phyloP scores from a whole-genome alignment of 2,888 invertebrate species.

The Amitus sp. region DNA sequence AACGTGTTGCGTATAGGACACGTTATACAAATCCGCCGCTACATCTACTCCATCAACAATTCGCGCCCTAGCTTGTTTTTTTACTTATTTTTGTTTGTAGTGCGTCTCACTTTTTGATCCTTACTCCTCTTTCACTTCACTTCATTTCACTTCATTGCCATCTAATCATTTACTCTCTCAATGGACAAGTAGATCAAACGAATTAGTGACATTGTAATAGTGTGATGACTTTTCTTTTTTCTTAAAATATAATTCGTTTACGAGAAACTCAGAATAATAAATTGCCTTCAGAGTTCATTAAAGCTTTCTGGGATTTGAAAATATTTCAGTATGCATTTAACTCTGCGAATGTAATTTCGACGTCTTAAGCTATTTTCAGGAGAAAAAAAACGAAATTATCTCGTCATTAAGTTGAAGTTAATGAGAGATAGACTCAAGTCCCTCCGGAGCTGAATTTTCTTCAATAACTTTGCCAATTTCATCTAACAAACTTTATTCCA shows the following conservation, averaged over 20 bases:
- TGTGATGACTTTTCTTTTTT: too few species aligned
- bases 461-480: slow-evolving; percentile 25
- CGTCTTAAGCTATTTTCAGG: slow-evolving; percentile 7
- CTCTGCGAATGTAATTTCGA: slow-evolving; percentile 1
- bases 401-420: slow-evolving; percentile 16
- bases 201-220: too few species aligned
- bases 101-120: too few species aligned
- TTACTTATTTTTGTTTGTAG: neutral
- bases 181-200: too few species aligned
- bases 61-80: neutral
- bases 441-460: slow-evolving; percentile 18
- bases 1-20: slow-evolving; percentile 40
- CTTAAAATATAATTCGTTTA: too few species aligned
- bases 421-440: slow-evolving; percentile 20
- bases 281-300: neutral
- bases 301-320: neutral
- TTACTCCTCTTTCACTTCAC: too few species aligned
- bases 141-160: slow-evolving; percentile 59
- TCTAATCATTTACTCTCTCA: slow-evolving; percentile 60
- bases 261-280: slow-evolving; percentile 1
- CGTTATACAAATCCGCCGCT: neutral
- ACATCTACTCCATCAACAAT: neutral
- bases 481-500: slow-evolving; percentile 29
- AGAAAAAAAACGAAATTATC: slow-evolving; percentile 16
- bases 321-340: slow-evolving; percentile 1